These are phyloP conservation scores for Hydrotaea cyrtoneurina DNA, from an alignment of 2,888 invertebrate species.

Conservation along the genomic window DNA sequence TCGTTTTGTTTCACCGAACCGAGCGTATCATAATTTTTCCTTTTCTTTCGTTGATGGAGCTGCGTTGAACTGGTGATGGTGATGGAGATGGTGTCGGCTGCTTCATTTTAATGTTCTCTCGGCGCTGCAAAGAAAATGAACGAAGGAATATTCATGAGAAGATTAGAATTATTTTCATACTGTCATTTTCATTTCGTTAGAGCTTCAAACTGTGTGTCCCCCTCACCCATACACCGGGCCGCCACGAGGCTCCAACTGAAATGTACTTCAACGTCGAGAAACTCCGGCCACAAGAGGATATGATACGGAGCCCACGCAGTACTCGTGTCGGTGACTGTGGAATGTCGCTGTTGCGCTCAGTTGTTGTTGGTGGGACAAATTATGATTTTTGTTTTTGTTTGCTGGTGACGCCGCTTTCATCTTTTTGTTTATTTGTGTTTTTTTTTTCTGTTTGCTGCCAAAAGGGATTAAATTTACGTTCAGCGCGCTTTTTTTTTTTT, in stretches of 20 bases:
- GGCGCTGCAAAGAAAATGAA: slow-evolving; percentile 75
- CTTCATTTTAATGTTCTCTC: slow-evolving; percentile 43
- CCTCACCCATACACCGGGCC: too few relatives aligned
- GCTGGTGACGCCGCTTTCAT: slow-evolving; percentile 4
- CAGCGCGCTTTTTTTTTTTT: slow-evolving; percentile 49
- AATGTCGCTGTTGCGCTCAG: neutral
- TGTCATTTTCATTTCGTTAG: slow-evolving; percentile 73
- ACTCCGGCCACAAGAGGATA: neutral
- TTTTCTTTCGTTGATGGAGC: neutral
- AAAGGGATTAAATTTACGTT: slow-evolving; percentile 78
- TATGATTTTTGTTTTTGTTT: slow-evolving; percentile 52
- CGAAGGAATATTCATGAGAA: slow-evolving; percentile 80
- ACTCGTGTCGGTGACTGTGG: neutral
- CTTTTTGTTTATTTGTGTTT: neutral
- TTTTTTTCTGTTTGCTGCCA: slow-evolving; percentile 70
- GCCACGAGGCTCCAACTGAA: neutral
- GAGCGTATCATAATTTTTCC: slow-evolving; percentile 20
- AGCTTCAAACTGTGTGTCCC: neutral
- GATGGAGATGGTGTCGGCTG: neutral
- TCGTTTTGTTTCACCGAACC: neutral
- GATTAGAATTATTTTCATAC: slow-evolving; percentile 80
- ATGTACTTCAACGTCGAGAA: neutral
- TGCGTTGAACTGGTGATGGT: neutral
- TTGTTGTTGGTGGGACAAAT: slow-evolving; percentile 38
- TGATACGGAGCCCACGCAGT: neutral